These are phyloP conservation scores for Mythimna impura DNA, from an alignment of 2,888 invertebrate genomes.

Conservation along the genomic window DNA sequence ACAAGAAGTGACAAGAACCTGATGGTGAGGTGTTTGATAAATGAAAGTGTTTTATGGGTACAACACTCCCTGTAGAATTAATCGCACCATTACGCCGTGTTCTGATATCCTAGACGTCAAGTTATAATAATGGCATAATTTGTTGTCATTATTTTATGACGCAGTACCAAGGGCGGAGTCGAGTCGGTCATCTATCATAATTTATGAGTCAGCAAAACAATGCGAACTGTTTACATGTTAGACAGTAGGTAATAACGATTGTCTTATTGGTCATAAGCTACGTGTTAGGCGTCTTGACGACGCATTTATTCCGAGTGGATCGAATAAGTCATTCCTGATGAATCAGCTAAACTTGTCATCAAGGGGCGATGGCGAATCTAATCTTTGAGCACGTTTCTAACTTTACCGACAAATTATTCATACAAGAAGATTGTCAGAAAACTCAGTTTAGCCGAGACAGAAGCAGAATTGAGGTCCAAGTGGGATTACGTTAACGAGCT, in stretches of 20 bases:
- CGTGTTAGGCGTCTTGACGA: slow-evolving; percentile 69
- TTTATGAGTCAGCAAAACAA: slow-evolving; percentile 78
- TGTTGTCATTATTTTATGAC: slow-evolving; percentile 79
- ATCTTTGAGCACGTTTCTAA: slow-evolving; percentile 31
- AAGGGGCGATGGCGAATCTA: slow-evolving; percentile 34
- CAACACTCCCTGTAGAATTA: slow-evolving; percentile 52
- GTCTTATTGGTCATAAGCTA: slow-evolving; percentile 70
- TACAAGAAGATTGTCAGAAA: slow-evolving; percentile 59
- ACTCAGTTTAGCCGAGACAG: slow-evolving; percentile 66
- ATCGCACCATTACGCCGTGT: slow-evolving; percentile 62
- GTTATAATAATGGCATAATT: slow-evolving; percentile 77
- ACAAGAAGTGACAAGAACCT: slow-evolving; percentile 9
- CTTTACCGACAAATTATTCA: slow-evolving; percentile 35
- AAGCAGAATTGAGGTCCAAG: slow-evolving; percentile 78
- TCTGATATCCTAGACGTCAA: slow-evolving; percentile 65
- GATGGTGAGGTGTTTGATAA: slow-evolving; percentile 52
- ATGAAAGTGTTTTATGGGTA: slow-evolving; percentile 47
- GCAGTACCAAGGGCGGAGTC: slow-evolving; percentile 74
- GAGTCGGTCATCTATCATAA: slow-evolving; percentile 75
- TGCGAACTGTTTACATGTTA: slow-evolving; percentile 65
- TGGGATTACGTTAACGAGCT: slow-evolving; percentile 87
- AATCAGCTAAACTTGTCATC: slow-evolving; percentile 62
- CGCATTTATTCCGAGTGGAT: slow-evolving; percentile 70
- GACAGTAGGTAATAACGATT: slow-evolving; percentile 67
- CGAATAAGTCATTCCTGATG: slow-evolving; percentile 67